phyloP scores from a whole-genome alignment of 2,797 vertebrate species.

The Pempheris klunzingeri region DNA sequence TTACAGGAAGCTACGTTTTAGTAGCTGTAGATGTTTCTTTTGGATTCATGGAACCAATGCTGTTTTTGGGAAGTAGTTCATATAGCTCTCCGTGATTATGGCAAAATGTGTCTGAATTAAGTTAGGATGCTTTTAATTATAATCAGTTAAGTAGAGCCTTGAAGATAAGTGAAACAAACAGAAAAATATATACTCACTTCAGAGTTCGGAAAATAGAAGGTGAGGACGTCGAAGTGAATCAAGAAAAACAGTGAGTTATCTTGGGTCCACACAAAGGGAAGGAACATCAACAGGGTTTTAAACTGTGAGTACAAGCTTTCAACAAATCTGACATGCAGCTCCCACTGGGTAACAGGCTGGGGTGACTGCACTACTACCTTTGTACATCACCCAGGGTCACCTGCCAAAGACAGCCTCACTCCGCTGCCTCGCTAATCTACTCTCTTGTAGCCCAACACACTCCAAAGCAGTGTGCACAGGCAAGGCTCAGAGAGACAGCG shows the following conservation, averaged over 20 bases:
- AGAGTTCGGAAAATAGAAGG: constrained; percentile 9
- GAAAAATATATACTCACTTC: constrained; percentile 8
- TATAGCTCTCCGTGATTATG: not conserved
- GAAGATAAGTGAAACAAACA: constrained; percentile 29
- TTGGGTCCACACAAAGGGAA: constrained; percentile 48
- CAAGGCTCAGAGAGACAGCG: constrained; percentile 32
- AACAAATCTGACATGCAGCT: constrained; percentile 66
- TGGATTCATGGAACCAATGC: not conserved
- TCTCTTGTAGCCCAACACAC: constrained; percentile 43
- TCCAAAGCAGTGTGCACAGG: constrained; percentile 34
- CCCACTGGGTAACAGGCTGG: constrained; percentile 58
- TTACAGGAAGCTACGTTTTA: constrained; percentile 1
- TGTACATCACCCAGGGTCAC: constrained; percentile 65
- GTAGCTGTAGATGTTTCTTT: not conserved
- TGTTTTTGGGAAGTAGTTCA: not conserved
- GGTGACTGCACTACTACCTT: constrained; percentile 63
- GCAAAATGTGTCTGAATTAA: constrained; percentile 12
- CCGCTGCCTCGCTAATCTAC: constrained; percentile 57
- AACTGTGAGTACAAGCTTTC: constrained; percentile 65
- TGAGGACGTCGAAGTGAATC: constrained; percentile 42
- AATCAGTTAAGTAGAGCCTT: constrained; percentile 23
- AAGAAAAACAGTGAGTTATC: constrained; percentile 47
- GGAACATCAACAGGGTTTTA: constrained; percentile 53
- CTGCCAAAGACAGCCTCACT: constrained; percentile 59
- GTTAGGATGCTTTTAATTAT: constrained; percentile 2